Evolutionary conservation across 2,888 invertebrate species (phyloP), one percentile per base, ranked within the genome.

Genomic region (Choreutis nemorana): DNA sequence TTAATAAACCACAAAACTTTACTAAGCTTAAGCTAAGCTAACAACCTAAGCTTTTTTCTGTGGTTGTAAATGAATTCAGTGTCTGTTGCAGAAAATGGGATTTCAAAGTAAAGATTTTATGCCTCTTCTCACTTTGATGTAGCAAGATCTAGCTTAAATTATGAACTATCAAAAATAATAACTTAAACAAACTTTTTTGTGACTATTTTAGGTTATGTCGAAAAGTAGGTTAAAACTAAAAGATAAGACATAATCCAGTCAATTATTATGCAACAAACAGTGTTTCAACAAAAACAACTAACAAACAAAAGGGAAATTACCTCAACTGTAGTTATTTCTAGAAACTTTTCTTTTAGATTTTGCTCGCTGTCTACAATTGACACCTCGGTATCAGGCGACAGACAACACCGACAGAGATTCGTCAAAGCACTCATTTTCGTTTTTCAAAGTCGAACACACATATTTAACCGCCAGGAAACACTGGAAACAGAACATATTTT

Each of bases 351-450:
- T 30, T 52, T 52, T 22, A 70, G 47, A 41, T 62, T 65, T 41
- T 61, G 52, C 36, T 58, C 55, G 25, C 45, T 51, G 42, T 70
- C 67, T 39, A 70, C 49, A 40, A 80, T 48, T 47, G 73, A 70
- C 55, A 78, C 65, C 44, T 65, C 53, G 7, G 65, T 55, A 47
- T 71, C 58, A 34, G 72, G 63, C 41, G 71, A 61, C 35, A 80
- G 52, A 49, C 79, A 80, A 48, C 75, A 71, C 26, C 79, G 70
- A 49, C 79, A 80, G 36, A 78, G 59, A 50, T 70, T 61, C 31
- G 63, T 55, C 75, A 73, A 78, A 56, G 58, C 53, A 38, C 73
- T 73, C 77, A 78, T 78, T n/a, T n/a, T n/a, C n/a, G n/a, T n/a
- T n/a, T n/a, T n/a, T n/a, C n/a, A n/a, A n/a, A n/a, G n/a, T n/a